phyloP scores from a whole-genome alignment of 2,797 vertebrate genomes.

The Lutjanus argentimaculatus region DNA sequence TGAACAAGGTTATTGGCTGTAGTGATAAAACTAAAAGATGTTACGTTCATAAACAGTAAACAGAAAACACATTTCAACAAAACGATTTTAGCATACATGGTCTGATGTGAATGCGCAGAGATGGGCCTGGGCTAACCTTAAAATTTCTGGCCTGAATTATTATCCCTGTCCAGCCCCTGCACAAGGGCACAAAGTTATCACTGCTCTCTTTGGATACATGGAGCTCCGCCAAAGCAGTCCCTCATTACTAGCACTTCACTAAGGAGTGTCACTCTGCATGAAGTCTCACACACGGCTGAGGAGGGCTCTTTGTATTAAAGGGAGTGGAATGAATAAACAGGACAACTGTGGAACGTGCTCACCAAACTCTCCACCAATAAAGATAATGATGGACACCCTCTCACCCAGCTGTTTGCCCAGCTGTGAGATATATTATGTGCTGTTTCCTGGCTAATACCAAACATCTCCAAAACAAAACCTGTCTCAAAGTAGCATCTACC shows the following conservation, averaged over 20 bases:
- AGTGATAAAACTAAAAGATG: too few relatives aligned
- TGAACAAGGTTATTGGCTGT: too few relatives aligned
- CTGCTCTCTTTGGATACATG: conserved; percentile 18
- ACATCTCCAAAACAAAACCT: neutral
- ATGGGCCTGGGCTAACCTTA: neutral
- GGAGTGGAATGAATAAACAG: conserved; percentile 41
- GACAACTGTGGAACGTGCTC: conserved; percentile 6
- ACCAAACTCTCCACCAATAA: neutral
- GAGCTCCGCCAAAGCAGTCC: conserved; percentile 32
- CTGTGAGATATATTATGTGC: too few relatives aligned
- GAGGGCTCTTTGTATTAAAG: conserved; percentile 15
- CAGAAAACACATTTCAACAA: neutral
- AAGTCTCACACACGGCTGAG: conserved; percentile 16
- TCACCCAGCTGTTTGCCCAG: neutral
- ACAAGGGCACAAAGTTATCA: conserved; percentile 36
- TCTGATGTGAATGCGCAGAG: neutral
- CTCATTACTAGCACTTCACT: conserved; percentile 33
- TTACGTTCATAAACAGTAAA: too few relatives aligned
- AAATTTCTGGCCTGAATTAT: too few relatives aligned
- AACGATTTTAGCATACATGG: neutral
- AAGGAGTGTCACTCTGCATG: conserved; percentile 41
- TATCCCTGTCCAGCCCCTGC: neutral
- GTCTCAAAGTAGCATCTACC: too few relatives aligned
- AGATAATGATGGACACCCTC: conserved; percentile 1
- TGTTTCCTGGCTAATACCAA: neutral